Conservation (phyloP, 2,113 vertebrate species). For the Myrmecophaga tridactyla region DNA sequence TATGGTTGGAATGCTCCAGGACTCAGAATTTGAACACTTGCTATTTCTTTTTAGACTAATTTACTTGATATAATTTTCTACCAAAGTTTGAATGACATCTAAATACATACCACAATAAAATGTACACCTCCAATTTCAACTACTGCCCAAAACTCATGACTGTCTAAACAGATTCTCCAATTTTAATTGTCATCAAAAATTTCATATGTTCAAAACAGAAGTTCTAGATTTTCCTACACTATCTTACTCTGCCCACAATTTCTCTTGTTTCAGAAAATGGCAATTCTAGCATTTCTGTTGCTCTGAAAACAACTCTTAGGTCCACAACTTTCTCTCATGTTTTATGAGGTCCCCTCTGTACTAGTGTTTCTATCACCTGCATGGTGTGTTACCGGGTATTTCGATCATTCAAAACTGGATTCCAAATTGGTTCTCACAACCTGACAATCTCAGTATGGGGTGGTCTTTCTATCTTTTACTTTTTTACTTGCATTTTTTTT, state of each 20-base stretch:
- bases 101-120: neutral
- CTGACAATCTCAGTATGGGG: no score
- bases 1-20: neutral
- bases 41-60: neutral
- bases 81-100: neutral
- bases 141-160: neutral
- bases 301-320: neutral
- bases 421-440: no score
- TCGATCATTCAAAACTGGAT: no score
- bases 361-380: no score
- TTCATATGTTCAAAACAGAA: neutral
- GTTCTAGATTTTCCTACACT: neutral
- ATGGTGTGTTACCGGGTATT: no score
- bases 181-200: neutral
- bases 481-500: no score
- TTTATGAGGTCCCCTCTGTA: no score
- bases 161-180: neutral
- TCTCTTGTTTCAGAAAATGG: neutral
- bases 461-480: no score
- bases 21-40: neutral
- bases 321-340: neutral
- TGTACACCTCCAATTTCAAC: neutral
- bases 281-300: neutral
- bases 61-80: neutral
- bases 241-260: neutral